A percentile compares a stretch with the other conserved stretches of the same genome.
Conservation (phyloP, 2,797 vertebrate genomes). For the Phataginus tetradactyla region DNA sequence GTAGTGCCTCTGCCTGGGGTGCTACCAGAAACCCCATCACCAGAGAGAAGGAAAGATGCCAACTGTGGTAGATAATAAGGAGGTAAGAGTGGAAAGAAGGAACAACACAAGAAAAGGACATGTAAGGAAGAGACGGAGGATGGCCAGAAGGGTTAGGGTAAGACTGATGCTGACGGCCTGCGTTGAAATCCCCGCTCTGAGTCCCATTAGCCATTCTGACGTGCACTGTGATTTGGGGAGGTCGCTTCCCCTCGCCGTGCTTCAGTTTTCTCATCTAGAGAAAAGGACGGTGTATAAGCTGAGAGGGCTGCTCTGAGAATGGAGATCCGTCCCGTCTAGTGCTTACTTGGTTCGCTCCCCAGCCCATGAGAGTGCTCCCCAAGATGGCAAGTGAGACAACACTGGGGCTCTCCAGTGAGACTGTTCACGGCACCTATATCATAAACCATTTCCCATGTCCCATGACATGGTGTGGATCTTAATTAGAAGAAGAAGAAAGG, state of each 20-base stretch:
- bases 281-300: neutral
- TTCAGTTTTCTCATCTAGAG: neutral
- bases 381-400: neutral
- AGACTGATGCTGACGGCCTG: rapidly evolving
- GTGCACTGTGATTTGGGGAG: rapidly evolving
- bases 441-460: neutral
- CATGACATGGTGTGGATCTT: neutral
- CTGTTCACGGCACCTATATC: rapidly evolving
- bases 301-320: neutral
- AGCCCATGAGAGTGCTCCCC: rapidly evolving
- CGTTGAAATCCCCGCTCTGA: neutral
- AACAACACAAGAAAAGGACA: neutral
- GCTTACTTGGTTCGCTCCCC: neutral
- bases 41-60: neutral
- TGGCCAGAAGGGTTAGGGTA: neutral
- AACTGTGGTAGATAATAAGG: rapidly evolving
- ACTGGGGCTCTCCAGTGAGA: too few relatives aligned
- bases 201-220: rapidly evolving
- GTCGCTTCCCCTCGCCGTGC: neutral
- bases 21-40: neutral
- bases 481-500: neutral
- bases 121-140: neutral
- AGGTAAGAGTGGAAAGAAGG: too few relatives aligned
- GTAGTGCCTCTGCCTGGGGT: rapidly evolving
- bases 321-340: rapidly evolving